Conservation (phyloP, 2,888 invertebrate genomes). For the Nomada goodeniana region DNA sequence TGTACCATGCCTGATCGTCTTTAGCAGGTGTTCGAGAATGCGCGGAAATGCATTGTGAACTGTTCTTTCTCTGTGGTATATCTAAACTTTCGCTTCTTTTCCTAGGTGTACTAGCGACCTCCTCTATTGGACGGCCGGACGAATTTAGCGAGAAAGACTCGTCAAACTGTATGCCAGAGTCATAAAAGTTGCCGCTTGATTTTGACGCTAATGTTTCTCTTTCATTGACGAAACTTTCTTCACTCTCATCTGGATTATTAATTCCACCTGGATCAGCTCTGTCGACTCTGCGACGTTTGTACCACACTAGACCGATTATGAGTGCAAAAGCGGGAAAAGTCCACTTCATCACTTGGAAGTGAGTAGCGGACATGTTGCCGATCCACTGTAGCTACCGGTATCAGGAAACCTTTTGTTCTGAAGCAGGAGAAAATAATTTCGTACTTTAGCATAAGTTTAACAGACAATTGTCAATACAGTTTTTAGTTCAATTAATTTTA, state of each 20-base stretch:
- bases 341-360: constrained; percentile 91
- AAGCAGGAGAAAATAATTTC: constrained; percentile 30
- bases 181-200: constrained; percentile 64
- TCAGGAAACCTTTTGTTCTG: constrained; percentile 78
- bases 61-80: constrained; percentile 72
- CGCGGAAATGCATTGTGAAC: constrained; percentile 66
- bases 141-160: constrained; percentile 70
- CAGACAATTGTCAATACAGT: neutral
- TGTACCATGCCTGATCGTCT: constrained; percentile 69
- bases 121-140: constrained; percentile 58
- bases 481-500: neutral
- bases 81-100: constrained; percentile 77
- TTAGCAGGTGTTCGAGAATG: constrained; percentile 23
- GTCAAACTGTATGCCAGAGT: constrained; percentile 76
- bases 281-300: constrained; percentile 91
- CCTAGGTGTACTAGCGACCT: constrained; percentile 70
- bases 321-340: constrained; percentile 92
- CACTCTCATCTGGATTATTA: constrained; percentile 27
- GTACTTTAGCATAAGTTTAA: neutral
- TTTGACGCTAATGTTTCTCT: constrained; percentile 54
- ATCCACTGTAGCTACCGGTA: constrained; percentile 89
- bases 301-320: constrained; percentile 92
- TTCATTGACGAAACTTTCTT: constrained; percentile 40
- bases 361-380: constrained; percentile 89
- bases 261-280: constrained; percentile 91